These are phyloP conservation scores for Acropternis orthonyx DNA, from an alignment of 2,797 vertebrate genomes.

Conservation along the genomic window DNA sequence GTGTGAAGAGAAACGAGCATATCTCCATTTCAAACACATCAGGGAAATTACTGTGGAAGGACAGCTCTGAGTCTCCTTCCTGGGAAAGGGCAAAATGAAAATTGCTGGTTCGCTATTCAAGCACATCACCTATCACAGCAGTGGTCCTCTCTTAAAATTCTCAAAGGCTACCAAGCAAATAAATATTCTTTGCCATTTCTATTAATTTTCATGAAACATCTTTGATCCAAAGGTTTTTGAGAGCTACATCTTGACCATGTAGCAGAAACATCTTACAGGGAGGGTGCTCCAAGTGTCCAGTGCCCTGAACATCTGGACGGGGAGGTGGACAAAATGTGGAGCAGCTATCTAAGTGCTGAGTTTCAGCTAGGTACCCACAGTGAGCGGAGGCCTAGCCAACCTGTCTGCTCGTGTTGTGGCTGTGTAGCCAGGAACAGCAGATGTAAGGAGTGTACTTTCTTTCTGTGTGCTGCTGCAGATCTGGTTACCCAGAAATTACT, in stretches of 20 bases:
- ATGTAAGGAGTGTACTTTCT: not conserved
- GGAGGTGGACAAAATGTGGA: not conserved
- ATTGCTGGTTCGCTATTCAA: not conserved
- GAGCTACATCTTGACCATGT: accelerated
- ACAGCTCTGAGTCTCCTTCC: not conserved
- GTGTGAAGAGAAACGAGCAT: not conserved
- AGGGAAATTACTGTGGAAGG: not conserved
- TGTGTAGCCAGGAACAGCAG: not conserved
- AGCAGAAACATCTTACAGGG: not conserved
- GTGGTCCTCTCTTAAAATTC: not conserved
- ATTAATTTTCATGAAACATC: not conserved
- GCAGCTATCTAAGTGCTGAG: not conserved
- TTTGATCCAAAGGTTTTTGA: not conserved
- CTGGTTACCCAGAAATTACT: not conserved
- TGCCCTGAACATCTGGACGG: not conserved
- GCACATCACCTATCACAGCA: not conserved
- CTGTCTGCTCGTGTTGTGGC: not conserved
- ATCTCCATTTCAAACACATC: not conserved
- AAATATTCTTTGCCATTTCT: not conserved
- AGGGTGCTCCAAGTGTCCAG: not conserved
- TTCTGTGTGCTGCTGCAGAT: not conserved
- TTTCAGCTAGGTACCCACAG: not conserved
- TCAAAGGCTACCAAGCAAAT: not conserved
- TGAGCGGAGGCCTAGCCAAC: not conserved
- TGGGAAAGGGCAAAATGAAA: conserved; percentile 19